Evolutionary conservation across 2,797 vertebrate genomes (phyloP).

Genomic region (Phoxinus dragarum): DNA sequence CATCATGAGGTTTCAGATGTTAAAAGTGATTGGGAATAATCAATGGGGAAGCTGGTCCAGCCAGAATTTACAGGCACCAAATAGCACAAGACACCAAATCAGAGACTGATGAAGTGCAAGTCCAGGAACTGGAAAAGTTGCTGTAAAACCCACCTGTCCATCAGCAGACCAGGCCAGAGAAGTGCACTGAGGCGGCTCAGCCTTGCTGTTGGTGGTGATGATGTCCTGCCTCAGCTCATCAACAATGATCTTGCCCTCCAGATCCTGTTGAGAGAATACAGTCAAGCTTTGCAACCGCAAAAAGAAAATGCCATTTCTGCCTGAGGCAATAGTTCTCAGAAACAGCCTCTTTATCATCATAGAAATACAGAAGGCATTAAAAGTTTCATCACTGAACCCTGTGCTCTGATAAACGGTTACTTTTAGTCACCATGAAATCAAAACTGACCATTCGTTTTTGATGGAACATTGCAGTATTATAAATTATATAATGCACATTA

Average conservation of each 20-base stretch:
- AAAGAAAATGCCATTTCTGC: background rate
- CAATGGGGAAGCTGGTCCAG: slow-evolving; percentile 63
- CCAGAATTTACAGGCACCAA: background rate
- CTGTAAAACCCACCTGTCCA: slow-evolving; percentile 84
- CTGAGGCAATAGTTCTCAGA: slow-evolving; percentile 72
- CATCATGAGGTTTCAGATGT: slow-evolving; percentile 77
- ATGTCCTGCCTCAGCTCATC: slow-evolving; percentile 97
- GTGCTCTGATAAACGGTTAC: background rate
- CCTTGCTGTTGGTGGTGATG: slow-evolving; percentile 96
- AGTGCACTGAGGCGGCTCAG: slow-evolving; percentile 92
- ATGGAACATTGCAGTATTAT: background rate
- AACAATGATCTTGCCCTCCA: slow-evolving; percentile 96
- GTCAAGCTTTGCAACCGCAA: background rate
- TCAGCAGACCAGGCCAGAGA: slow-evolving; percentile 95
- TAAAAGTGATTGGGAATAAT: slow-evolving; percentile 80
- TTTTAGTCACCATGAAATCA: background rate
- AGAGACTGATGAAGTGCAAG: background rate
- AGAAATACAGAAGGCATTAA: slow-evolving; percentile 75
- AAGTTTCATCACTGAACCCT: slow-evolving; percentile 70
- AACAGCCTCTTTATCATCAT: slow-evolving; percentile 89
- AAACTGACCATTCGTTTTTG: background rate
- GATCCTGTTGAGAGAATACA: slow-evolving; percentile 78
- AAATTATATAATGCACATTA: background rate
- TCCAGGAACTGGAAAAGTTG: background rate
- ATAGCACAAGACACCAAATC: background rate